Evolutionary conservation across 2,797 vertebrate genomes (phyloP).

Genomic region (Scolopax rusticola): DNA sequence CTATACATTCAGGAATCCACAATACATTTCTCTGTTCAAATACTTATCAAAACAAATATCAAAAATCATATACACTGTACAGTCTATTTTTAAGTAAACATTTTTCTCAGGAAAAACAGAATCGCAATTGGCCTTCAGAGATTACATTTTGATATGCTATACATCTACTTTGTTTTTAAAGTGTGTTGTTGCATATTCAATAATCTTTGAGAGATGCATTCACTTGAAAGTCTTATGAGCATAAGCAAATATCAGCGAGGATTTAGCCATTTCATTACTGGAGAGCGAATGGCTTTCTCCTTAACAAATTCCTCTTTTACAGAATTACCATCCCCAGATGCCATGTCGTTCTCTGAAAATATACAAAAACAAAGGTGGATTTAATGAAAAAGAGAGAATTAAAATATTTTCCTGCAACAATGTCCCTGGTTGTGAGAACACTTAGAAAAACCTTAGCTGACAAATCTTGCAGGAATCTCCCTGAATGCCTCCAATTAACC

Average conservation of each 20-base stretch:
- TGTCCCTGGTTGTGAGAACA: background rate
- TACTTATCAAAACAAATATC: constrained; percentile 45
- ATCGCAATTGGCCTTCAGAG: background rate
- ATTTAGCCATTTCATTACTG: background rate
- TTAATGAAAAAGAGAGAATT: background rate
- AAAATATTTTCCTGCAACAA: background rate
- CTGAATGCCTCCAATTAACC: background rate
- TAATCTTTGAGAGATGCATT: background rate
- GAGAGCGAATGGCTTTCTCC: background rate
- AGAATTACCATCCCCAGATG: constrained; percentile 88
- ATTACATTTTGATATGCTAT: background rate
- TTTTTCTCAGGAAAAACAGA: background rate
- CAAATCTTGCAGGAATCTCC: background rate
- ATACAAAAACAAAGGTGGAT: background rate
- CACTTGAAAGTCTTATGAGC: background rate
- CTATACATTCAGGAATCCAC: background rate
- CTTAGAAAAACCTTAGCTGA: background rate
- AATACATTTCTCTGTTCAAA: constrained; percentile 16
- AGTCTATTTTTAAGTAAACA: background rate
- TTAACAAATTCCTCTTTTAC: constrained; percentile 65
- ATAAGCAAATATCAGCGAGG: constrained; percentile 5
- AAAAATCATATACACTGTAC: background rate
- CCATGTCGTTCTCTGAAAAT: constrained; percentile 85
- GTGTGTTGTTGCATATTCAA: background rate
- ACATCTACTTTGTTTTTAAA: background rate